Evolutionary conservation across 1,140 invertebrate species (phyloP), one percentile per base, ranked within the genome.

Genomic region (Drosophila repletoides): DNA sequence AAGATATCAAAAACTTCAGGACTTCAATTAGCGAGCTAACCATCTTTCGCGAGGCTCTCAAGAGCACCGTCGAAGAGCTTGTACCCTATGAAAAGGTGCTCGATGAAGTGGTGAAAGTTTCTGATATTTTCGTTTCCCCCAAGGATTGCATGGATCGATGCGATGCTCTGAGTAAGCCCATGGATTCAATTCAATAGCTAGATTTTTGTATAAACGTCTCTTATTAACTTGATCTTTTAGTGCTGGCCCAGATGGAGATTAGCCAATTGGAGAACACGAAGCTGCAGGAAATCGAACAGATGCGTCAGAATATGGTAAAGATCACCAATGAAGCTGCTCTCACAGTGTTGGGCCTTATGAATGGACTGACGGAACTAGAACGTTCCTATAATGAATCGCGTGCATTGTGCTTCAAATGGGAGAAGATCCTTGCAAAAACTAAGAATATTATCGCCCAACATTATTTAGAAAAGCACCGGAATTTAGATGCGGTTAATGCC

Each of bases 231-330:
- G 19, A 1, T 55, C 6, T 1, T 48, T 7, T 5, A 84, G 89
- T 89, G 87, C 51, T 89, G 0, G 80, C 89, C 6, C 89, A 90
- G 52, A 41, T 75, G 5, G 89, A 90, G 49, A 89, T 90, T 22
- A 43, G 61, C 3, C 48, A 83, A 4, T 41, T 89, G 52, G 83
- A 89, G 49, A 67, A 74, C 6, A 6, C 73, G 33, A 89, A 89
- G 36, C 34, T 89, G 2, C 22, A 72, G n/a, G 86, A 86, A 38
- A 90, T 90, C 15, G 89, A 90, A 31, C 28, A 68, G 10, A 83
- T 90, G 76, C 72, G 89, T 5, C 70, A 77, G 26, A 52, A 64
- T 2, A 90, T 90, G 87, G 71, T 90, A 3, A 76, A 89, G 31
- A 59, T 89, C 6, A 89, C 88, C 0, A 89, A 87, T 19, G 88